Evolutionary conservation across 1,140 invertebrate genomes (phyloP).

Genomic region (Drosophila bocqueti): DNA sequence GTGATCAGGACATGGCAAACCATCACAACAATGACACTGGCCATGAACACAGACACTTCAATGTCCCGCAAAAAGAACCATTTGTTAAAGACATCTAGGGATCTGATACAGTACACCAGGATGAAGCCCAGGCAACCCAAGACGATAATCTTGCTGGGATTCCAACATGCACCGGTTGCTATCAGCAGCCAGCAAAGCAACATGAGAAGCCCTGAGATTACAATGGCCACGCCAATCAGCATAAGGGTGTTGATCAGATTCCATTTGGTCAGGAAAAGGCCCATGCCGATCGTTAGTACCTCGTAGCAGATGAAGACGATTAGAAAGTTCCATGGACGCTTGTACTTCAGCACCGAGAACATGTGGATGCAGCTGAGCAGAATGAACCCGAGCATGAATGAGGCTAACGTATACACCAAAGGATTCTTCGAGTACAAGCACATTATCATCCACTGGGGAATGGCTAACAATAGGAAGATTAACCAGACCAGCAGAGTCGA

Average conservation of each 20-base stretch:
- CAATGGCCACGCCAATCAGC: constrained; percentile 1
- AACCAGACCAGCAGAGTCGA: background rate
- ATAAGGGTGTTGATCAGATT: background rate
- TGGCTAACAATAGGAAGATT: constrained; percentile 16
- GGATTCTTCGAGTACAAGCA: constrained; percentile 3
- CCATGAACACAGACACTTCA: constrained; percentile 11
- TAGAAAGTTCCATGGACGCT: constrained; percentile 17
- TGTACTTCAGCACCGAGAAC: constrained; percentile 1
- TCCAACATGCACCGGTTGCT: constrained; percentile 1
- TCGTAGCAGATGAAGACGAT: constrained; percentile 34
- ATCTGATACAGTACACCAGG: background rate
- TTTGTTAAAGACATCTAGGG: background rate
- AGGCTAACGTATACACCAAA: constrained; percentile 26
- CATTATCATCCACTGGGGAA: constrained; percentile 57
- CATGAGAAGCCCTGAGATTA: background rate
- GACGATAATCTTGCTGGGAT: constrained; percentile 27
- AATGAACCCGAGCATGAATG: background rate
- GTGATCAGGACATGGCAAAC: constrained; percentile 39
- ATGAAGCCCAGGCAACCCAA: constrained; percentile 28
- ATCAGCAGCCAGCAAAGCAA: constrained; percentile 12
- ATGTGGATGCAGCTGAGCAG: constrained; percentile 9
- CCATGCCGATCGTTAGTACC: constrained; percentile 41
- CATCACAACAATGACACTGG: constrained; percentile 14
- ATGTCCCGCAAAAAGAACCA: constrained; percentile 14
- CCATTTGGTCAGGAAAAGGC: constrained; percentile 32